Evolutionary conservation across 92 coral and sea anemone genomes (phyloP).

Genomic region (Actinernus sp.): DNA sequence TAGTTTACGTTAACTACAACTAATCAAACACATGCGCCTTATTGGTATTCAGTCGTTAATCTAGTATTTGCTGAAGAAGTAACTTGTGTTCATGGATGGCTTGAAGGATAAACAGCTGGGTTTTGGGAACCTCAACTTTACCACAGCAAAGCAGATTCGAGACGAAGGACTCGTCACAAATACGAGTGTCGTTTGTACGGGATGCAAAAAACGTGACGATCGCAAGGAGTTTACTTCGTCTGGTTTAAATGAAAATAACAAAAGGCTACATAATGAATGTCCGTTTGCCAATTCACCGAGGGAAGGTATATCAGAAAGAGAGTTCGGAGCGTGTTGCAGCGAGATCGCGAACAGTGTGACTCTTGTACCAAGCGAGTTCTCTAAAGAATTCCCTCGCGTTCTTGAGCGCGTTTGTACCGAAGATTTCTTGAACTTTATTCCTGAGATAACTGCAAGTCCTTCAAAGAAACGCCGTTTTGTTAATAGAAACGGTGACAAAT

Average conservation of each 20-base stretch:
- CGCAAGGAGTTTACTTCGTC: conserved; percentile 1
- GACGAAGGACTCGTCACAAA: background rate
- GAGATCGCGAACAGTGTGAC: conserved; percentile 14
- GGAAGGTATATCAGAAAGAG: conserved; percentile 2
- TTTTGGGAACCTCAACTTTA: background rate
- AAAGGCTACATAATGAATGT: conserved; percentile 12
- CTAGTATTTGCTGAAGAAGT: background rate
- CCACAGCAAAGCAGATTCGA: background rate
- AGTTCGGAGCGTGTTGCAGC: conserved; percentile 24
- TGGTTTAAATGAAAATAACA: conserved; percentile 5
- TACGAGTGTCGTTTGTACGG: background rate
- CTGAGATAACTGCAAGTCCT: conserved; percentile 65
- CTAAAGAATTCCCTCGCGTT: conserved; percentile 26
- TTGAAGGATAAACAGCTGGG: conserved; percentile 1
- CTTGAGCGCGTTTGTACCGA: conserved; percentile 73
- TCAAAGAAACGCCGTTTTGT: conserved; percentile 5
- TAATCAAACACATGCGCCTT: conserved; percentile 6
- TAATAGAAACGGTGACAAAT: too few relatives aligned
- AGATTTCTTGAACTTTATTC: conserved; percentile 83
- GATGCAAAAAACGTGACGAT: too few relatives aligned
- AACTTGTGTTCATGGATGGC: background rate
- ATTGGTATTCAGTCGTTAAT: background rate
- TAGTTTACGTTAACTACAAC: too few relatives aligned
- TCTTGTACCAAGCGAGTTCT: background rate
- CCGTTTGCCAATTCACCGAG: conserved; percentile 24